Conservation (phyloP, 1,140 invertebrate genomes). For the Pygmarrhopalites habei region DNA sequence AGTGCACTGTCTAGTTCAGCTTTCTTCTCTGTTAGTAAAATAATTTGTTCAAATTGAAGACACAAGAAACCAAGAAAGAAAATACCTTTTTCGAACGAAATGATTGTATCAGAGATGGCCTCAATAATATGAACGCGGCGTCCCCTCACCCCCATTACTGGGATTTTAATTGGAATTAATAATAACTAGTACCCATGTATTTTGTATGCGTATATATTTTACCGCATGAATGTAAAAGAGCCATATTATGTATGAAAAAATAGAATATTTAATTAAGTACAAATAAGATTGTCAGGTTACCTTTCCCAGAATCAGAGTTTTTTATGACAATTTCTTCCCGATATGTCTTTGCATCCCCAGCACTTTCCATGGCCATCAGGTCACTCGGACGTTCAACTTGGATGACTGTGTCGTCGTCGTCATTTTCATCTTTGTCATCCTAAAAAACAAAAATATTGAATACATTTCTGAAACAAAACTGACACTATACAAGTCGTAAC, state of each 20-base stretch:
- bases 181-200: too few relatives aligned
- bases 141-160: constrained; percentile 98
- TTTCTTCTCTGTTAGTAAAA: too few relatives aligned
- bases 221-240: not conserved
- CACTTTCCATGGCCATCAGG: too few relatives aligned
- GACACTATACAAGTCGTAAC: not conserved
- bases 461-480: not conserved
- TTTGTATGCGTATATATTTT: too few relatives aligned
- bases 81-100: constrained; percentile 96
- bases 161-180: too few relatives aligned
- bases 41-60: constrained; percentile 7
- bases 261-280: not conserved
- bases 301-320: constrained; percentile 90
- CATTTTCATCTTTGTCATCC: constrained; percentile 1
- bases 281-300: constrained; percentile 48
- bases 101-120: constrained; percentile 93
- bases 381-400: too few relatives aligned
- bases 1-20: too few relatives aligned
- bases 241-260: constrained; percentile 3
- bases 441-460: not conserved
- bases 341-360: constrained; percentile 27
- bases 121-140: constrained; percentile 94
- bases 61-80: constrained; percentile 18
- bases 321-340: constrained; percentile 82
- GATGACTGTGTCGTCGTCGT: not conserved